Percentiles rank a stretch among this genome's conserved stretches.
Evolutionary conservation across 2,797 vertebrate species (phyloP).

Genomic region (Galagoides demidoff): DNA sequence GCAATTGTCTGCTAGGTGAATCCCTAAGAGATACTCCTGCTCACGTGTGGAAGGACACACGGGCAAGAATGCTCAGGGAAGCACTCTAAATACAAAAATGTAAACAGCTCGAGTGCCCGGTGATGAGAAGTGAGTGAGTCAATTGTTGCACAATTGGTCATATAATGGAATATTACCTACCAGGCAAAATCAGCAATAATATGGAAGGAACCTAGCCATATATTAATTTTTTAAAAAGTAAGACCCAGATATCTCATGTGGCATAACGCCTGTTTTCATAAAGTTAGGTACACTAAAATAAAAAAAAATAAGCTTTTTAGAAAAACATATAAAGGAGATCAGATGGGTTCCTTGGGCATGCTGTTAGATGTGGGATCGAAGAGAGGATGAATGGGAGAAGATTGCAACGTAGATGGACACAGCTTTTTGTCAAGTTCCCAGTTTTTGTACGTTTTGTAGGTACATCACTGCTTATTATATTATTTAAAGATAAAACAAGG

Average conservation of each 20-base stretch:
- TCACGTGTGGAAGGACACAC: neutral
- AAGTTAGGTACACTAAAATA: neutral
- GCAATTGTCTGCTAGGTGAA: neutral
- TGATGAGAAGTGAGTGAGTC: neutral
- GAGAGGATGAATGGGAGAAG: neutral
- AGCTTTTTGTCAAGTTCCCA: neutral
- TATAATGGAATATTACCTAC: neutral
- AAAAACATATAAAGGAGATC: neutral
- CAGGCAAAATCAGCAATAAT: neutral
- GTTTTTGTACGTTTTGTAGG: neutral
- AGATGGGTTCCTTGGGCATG: neutral
- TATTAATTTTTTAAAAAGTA: neutral
- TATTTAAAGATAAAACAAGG: neutral
- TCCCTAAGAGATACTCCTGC: neutral
- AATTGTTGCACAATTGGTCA: neutral
- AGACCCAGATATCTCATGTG: neutral
- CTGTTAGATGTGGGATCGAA: too few relatives aligned
- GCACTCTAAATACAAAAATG: neutral
- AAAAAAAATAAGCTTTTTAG: neutral
- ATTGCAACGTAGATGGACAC: accelerated
- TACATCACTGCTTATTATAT: neutral
- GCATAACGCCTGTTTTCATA: neutral
- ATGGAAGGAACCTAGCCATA: neutral
- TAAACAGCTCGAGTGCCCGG: neutral
- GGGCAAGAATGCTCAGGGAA: neutral